Percentiles rank a stretch among this genome's conserved stretches.
phyloP scores from a whole-genome alignment of 2,113 vertebrate genomes.

The Labeo catla region DNA sequence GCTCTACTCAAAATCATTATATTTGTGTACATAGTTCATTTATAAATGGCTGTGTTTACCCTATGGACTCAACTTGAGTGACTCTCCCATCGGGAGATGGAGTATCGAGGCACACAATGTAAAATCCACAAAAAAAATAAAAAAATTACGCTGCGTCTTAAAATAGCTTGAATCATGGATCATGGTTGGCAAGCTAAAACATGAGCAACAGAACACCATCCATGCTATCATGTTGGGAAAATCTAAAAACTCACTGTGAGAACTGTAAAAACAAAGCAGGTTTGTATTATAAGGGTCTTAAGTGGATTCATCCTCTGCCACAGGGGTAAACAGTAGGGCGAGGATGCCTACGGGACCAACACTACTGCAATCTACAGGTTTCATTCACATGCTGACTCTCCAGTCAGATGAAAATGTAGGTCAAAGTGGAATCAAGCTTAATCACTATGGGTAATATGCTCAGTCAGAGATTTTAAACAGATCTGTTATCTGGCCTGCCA shows the following conservation, averaged over 20 bases:
- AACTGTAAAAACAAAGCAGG: conserved; percentile 2
- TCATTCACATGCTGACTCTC: conserved; percentile 34
- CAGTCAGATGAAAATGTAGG: conserved; percentile 34
- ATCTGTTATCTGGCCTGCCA: conserved; percentile 1
- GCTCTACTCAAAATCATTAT: not conserved
- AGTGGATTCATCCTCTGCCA: not conserved
- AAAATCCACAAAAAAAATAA: not conserved
- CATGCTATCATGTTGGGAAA: not conserved
- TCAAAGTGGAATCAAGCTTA: conserved; percentile 34
- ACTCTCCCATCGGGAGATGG: not conserved
- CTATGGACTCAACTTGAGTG: not conserved
- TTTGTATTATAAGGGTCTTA: conserved; percentile 8
- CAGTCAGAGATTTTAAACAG: conserved; percentile 15
- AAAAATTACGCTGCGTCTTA: not conserved
- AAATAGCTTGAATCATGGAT: conserved; percentile 14
- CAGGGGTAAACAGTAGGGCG: not conserved
- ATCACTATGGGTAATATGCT: conserved; percentile 6
- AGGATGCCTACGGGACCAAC: not conserved
- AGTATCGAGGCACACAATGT: not conserved
- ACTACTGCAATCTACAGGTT: not conserved
- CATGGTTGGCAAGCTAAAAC: not conserved
- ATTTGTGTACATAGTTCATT: not conserved
- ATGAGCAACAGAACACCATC: not conserved
- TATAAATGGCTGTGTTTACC: not conserved
- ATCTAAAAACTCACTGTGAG: not conserved